A percentile compares a stretch with the other conserved stretches of the same genome.
phyloP scores from a whole-genome alignment of 2,113 vertebrate genomes.

The Camelus bactrianus region DNA sequence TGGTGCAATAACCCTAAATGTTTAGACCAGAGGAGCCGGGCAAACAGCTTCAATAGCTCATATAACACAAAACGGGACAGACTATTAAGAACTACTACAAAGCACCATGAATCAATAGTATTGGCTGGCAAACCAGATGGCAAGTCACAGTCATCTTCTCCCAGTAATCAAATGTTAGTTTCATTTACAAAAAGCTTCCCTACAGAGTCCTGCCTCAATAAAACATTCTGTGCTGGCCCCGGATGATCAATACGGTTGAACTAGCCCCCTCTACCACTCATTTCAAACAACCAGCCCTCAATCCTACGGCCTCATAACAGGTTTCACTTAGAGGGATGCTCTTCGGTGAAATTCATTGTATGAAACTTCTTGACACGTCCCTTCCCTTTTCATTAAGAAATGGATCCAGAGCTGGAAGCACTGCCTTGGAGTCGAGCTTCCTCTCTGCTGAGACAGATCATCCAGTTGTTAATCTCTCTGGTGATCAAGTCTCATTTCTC shows the following conservation, averaged over 20 bases:
- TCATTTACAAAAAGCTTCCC: constrained; percentile 65
- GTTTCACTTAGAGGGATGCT: constrained; percentile 72
- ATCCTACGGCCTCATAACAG: background rate
- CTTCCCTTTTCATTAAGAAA: constrained; percentile 68
- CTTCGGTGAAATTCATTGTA: constrained; percentile 38
- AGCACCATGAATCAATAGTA: constrained; percentile 66
- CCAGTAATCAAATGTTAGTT: constrained; percentile 66
- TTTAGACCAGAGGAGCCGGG: constrained; percentile 61
- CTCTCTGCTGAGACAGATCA: constrained; percentile 59
- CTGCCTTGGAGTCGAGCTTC: background rate
- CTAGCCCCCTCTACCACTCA: background rate
- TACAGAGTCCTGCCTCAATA: constrained; percentile 42
- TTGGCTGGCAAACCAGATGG: constrained; percentile 48
- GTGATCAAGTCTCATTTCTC: constrained; percentile 74
- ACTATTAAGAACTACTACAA: constrained; percentile 48
- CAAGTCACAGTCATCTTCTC: constrained; percentile 61
- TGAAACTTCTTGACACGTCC: constrained; percentile 63
- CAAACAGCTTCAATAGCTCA: constrained; percentile 36
- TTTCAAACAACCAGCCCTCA: constrained; percentile 14
- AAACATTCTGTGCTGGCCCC: background rate
- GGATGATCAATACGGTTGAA: background rate
- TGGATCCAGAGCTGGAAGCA: constrained; percentile 37
- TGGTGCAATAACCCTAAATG: constrained; percentile 12
- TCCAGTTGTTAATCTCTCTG: constrained; percentile 62
- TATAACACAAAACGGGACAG: background rate